Conservation (phyloP, 1,140 invertebrate genomes). For the Drosophila persimilis region DNA sequence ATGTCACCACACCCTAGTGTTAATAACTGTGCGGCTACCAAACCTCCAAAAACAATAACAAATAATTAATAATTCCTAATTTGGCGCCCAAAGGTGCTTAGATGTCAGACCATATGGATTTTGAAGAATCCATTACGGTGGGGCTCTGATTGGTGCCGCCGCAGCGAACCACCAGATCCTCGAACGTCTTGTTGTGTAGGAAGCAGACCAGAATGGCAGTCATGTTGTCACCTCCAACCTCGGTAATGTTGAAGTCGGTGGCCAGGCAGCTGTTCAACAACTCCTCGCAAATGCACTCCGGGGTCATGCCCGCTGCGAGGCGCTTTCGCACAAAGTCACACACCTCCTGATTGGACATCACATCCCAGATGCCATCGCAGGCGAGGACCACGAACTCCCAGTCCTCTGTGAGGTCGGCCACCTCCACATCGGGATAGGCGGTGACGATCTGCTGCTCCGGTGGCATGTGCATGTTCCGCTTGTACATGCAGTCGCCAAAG, state of each 20-base stretch:
- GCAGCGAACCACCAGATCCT: slow-evolving; percentile 85
- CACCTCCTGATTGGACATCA: slow-evolving; percentile 96
- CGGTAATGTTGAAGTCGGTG: slow-evolving; percentile 96
- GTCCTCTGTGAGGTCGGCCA: slow-evolving; percentile 90
- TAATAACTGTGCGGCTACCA: no score
- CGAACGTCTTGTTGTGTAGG: slow-evolving; percentile 89
- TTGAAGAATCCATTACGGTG: neutral
- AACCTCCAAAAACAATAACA: no score
- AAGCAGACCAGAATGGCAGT: slow-evolving; percentile 93
- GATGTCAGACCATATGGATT: no score
- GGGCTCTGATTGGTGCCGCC: slow-evolving; percentile 21
- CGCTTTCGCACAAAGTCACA: slow-evolving; percentile 93
- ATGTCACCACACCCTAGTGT: no score
- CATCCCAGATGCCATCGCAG: slow-evolving; percentile 99
- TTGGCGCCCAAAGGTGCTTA: no score
- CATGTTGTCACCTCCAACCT: slow-evolving; percentile 99
- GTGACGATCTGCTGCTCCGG: slow-evolving; percentile 98
- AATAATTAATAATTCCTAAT: no score
- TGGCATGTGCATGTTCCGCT: slow-evolving; percentile 91
- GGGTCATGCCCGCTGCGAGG: slow-evolving; percentile 91
- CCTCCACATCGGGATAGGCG: slow-evolving; percentile 96
- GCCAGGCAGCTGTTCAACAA: slow-evolving; percentile 96
- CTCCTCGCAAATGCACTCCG: slow-evolving; percentile 97
- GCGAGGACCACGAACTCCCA: slow-evolving; percentile 98
- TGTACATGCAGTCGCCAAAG: slow-evolving; percentile 98